Base-by-base conservation (phyloP, 2,888 invertebrate species). In the Agriopis leucophaearia region DNA sequence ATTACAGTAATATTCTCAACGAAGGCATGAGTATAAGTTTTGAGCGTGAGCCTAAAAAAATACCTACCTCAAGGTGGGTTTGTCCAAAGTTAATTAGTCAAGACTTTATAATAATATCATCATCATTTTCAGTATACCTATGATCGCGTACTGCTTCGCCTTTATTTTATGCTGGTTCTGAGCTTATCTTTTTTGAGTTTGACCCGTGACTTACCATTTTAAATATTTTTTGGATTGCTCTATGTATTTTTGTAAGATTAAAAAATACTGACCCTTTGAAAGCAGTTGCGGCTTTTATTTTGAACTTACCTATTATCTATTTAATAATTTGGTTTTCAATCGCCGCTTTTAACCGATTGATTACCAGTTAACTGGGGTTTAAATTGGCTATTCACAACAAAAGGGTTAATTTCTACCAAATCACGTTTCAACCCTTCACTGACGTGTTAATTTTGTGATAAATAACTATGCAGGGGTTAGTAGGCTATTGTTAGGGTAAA, bases 391-490 rank as follows among this genome's bases (percentile, higher is more conserved):
- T 78, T 80, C 77, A 71, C 81, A 84, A 84, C 84, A 83, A 87
- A 87, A 81, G 88, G 90, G 88, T 87, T 85, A 83, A 81, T 87
- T 87, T 87, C 81, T 76, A 79, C 77, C 75, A 77, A 86, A 87
- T 85, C 84, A 81, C 76, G 70, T 73, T 77, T 71, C 81, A 83
- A 83, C 87, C 86, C 86, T 82, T 76, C 70, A 78, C 79, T 89
- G 89, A 91, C 88, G 91, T 88, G 89, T 90, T 91, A 89, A 92
- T 91, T 87, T 81, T 69, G 82, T 85, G 79, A 85, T 87, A 85
- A 89, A 89, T 87, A 81, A 86, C 81, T 70, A 74, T 75, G 78
- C 75, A 75, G 75, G 69, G 73, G 74, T 70, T 75, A 77, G 69
- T 61, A 58, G 64, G 68, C 72, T 40, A 74, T 76, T 78, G 75